Evolutionary conservation across 2,113 vertebrate genomes (phyloP), one percentile per base, ranked within the genome.

Genomic region (Phalacrocorax carbo): DNA sequence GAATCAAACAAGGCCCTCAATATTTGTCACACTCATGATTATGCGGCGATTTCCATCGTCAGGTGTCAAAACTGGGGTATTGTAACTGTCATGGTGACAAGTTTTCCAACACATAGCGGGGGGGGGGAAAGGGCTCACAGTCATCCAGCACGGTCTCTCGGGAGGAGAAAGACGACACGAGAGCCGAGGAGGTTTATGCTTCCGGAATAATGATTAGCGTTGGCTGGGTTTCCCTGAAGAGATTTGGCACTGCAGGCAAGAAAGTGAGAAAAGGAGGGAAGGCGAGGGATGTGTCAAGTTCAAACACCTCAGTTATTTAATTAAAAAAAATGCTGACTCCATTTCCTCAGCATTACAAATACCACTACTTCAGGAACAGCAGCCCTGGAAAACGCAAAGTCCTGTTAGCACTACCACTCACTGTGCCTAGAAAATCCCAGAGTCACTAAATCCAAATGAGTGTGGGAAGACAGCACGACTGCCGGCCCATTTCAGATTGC

Each of bases 311-410:
- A 0, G 30, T 6, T 38, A 27, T 66, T 76, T 58, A n/a, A 94
- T 84, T 79, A 48, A 70, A 86, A 69, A 76, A 93, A 11, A 13
- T 13, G 91, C 91, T 94, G 90, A 96, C 91, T 97, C 15, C 51
- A 14, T 82, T 62, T 84, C 69, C 81, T 69, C 86, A 27, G 86
- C 86, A 18, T 27, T 29, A 48, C 81, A 68, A 81, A 62, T 5
- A 12, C 48, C 49, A 7, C 29, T 4, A 5, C 61, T 54, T 32
- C 64, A 52, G 92, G 80, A 94, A 26, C 17, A 15, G 5, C 5
- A 1, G 55, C 29, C 57, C 81, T 17, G 83, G 91, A 13, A 34
- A 60, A 58, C 0, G 8, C 29, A 1, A 16, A 38, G 77, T 1
- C 25, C 71, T 6, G 46, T 4, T 9, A 30, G 83, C 51, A 5